Percentiles rank a stretch among this genome's conserved stretches.
phyloP scores from a whole-genome alignment of 2,888 invertebrate species.

The Plagodis dolabraria region DNA sequence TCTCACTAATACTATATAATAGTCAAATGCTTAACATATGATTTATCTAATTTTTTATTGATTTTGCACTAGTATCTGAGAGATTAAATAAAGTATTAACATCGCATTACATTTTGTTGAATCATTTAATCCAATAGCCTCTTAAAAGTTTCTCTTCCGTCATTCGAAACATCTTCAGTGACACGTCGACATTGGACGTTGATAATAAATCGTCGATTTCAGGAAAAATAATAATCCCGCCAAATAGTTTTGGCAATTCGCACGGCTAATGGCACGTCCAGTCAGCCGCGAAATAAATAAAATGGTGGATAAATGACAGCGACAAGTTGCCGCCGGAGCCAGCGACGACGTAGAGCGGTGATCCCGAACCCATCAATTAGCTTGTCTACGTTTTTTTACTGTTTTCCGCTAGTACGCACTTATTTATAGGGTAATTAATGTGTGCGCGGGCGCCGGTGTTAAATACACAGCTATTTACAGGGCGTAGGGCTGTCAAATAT shows the following conservation, averaged over 20 bases:
- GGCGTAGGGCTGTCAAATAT: slow-evolving; percentile 21
- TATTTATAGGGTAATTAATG: slow-evolving; percentile 64
- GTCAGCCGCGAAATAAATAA: slow-evolving; percentile 31
- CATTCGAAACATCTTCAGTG: neutral
- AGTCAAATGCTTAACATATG: no score
- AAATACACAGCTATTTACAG: slow-evolving; percentile 48
- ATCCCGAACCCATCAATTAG: slow-evolving; percentile 37
- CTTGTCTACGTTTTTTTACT: slow-evolving; percentile 38
- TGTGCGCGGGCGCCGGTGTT: slow-evolving; percentile 54
- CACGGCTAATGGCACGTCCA: slow-evolving; percentile 16
- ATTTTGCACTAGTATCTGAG: no score
- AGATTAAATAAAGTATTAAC: no score
- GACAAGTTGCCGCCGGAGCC: slow-evolving; percentile 21
- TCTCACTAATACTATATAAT: no score
- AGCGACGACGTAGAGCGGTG: slow-evolving; percentile 31
- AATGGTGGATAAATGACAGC: slow-evolving; percentile 34
- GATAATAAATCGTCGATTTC: slow-evolving; percentile 15
- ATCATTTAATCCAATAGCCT: no score
- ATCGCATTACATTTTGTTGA: no score
- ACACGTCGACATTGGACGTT: slow-evolving; percentile 10
- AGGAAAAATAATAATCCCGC: slow-evolving; percentile 19
- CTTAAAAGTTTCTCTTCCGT: no score
- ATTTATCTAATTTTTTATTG: no score
- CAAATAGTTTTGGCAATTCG: slow-evolving; percentile 29
- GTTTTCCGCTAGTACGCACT: slow-evolving; percentile 44